phyloP scores from a whole-genome alignment of 2,113 vertebrate genomes.

The Rhinopomastus cyanomelas region DNA sequence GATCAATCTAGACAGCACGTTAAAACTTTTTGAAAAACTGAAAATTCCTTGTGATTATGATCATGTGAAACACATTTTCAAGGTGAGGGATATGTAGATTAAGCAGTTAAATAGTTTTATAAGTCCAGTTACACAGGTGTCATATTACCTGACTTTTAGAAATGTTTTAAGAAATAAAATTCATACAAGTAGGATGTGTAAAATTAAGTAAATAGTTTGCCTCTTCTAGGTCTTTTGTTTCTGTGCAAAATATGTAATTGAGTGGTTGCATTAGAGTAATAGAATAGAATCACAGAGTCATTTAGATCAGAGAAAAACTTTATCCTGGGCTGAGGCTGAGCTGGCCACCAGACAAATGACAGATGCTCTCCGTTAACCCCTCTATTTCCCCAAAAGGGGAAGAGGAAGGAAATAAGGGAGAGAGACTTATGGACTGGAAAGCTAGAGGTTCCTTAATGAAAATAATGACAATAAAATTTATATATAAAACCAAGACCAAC shows the following conservation, averaged over 20 bases:
- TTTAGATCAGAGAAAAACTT: no score
- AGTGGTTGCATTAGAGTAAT: neutral
- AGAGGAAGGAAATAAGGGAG: no score
- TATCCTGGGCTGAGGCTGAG: no score
- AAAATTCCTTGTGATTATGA: slow-evolving; percentile 24
- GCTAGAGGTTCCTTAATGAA: no score
- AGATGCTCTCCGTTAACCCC: no score
- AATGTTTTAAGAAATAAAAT: neutral
- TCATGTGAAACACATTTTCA: slow-evolving; percentile 74
- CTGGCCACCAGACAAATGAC: no score
- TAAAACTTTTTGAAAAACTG: slow-evolving; percentile 70
- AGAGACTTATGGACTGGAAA: no score
- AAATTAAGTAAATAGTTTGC: neutral
- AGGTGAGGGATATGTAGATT: slow-evolving; percentile 61
- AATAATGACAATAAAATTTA: no score
- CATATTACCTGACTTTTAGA: neutral
- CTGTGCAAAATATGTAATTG: neutral
- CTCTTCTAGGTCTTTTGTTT: neutral
- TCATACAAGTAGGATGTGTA: neutral
- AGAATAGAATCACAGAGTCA: neutral
- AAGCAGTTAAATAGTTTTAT: neutral
- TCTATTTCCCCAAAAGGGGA: no score
- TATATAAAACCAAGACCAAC: no score
- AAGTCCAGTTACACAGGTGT: neutral
- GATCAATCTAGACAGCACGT: slow-evolving; percentile 49